Base-by-base conservation (phyloP, 2,113 vertebrate species). In the Pungitius pungitius region DNA sequence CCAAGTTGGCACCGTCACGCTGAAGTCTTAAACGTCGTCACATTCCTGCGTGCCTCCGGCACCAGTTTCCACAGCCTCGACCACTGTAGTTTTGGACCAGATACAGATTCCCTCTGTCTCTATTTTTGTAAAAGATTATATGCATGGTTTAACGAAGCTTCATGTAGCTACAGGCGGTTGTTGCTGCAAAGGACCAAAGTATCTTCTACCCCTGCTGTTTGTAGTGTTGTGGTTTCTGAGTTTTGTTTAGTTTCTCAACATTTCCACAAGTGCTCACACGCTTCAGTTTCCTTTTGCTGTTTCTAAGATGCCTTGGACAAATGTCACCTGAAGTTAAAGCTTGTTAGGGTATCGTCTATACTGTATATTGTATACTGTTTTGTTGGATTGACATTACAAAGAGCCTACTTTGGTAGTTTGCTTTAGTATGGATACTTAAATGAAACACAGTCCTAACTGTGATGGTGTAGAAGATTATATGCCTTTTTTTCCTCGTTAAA, bases 121-220 rank as follows among this genome's bases (percentile, higher is more conserved):
- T 89, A 87, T 92, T 92, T 90, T 90, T 91, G 83, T 91, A 88
- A 80, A 86, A 75, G 70, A 85, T 87, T 82, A 71, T 91, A 86
- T 88, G 87, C 87, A 90, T 84, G 84, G 66, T 81, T 84, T 78
- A 87, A 80, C 47, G 2, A 82, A 82, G 85, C 86, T 85, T 86
- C 85, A 89, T 91, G 91, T 92, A 92, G 89, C 91, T 86, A 73
- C 89, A 83, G 79, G 91, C 69, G 80, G 88, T 89, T 91, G 84
- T 86, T 90, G 84, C 86, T 91, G 88, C 89, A 84, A 80, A 86
- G 92, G 89, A 92, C 92, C 91, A 93, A 93, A 93, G 92, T 89
- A 84, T 84, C 80, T 84, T 85, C 75, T 67, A 74, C 73, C 73
- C 73, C 60, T 82, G 69, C 81, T 79, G 72, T 87, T 80, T 83